A percentile compares a stretch with the other conserved stretches of the same genome.
Evolutionary conservation across 1,140 invertebrate genomes (phyloP).

Genomic region (Drosophila obscura): DNA sequence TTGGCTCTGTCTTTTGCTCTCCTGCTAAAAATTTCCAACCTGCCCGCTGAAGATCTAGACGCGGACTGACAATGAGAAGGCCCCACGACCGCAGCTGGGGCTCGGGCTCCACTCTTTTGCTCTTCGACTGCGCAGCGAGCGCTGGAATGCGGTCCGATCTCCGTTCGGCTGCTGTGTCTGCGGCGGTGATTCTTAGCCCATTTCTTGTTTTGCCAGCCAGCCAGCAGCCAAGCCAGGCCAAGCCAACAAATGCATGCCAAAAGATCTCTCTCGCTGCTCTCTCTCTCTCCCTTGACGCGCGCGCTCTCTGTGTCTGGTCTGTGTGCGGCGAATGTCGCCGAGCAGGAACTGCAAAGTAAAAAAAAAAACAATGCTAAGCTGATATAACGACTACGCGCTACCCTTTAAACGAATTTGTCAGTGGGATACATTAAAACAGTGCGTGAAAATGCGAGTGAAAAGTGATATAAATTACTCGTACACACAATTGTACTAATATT

Average conservation of each 20-base stretch:
- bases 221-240: background rate
- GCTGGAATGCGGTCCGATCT: slow-evolving; percentile 32
- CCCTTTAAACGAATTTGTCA: no score
- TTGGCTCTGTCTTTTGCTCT: slow-evolving; percentile 21
- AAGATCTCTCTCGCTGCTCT: slow-evolving; percentile 10
- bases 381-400: no score
- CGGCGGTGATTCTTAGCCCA: slow-evolving; percentile 67
- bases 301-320: background rate
- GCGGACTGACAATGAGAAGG: slow-evolving; percentile 40
- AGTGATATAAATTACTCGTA: no score
- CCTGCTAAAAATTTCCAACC: slow-evolving; percentile 38
- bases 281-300: slow-evolving; percentile 4
- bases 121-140: slow-evolving; percentile 16
- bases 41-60: slow-evolving; percentile 61
- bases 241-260: slow-evolving; percentile 3
- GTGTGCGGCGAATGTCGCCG: slow-evolving; percentile 25
- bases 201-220: slow-evolving; percentile 49
- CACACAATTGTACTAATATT: no score
- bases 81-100: background rate
- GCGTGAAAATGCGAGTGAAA: no score
- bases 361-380: background rate
- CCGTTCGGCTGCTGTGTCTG: slow-evolving; percentile 30
- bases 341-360: slow-evolving; percentile 33
- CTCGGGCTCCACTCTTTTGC: slow-evolving; percentile 20
- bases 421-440: no score